A percentile compares a stretch with the other conserved stretches of the same genome.
phyloP scores from a whole-genome alignment of 2,888 invertebrate species.

The Augiades crinisus region DNA sequence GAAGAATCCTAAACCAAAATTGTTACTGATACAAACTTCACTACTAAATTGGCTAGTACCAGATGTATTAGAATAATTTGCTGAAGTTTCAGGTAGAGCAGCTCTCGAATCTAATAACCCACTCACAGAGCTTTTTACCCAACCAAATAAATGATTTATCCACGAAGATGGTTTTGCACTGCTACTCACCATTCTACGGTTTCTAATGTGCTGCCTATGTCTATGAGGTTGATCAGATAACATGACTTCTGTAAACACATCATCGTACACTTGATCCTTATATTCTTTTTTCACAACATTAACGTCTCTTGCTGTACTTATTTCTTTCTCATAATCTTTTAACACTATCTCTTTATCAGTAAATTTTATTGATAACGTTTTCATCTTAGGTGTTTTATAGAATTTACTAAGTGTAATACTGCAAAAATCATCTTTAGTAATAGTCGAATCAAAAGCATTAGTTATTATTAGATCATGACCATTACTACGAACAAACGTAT shows the following conservation, averaged over 20 bases:
- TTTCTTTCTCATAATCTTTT: no score
- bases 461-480: slow-evolving; percentile 1
- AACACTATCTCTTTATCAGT: slow-evolving; percentile 1
- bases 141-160: slow-evolving; percentile 7
- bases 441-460: background rate
- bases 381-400: background rate
- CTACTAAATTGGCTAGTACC: no score
- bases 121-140: background rate
- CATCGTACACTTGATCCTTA: no score
- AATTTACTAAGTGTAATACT: background rate
- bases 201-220: background rate
- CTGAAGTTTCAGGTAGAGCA: slow-evolving; percentile 3
- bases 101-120: background rate
- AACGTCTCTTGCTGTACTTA: no score
- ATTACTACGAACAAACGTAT: background rate
- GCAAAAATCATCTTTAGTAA: background rate
- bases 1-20: no score
- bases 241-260: no score
- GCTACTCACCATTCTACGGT: no score
- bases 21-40: no score
- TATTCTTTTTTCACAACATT: no score
- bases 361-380: slow-evolving; percentile 5
- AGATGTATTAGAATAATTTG: no score
- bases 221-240: background rate
- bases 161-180: background rate